Base-by-base conservation (phyloP, 1,140 invertebrate genomes). In the Drosophila bocki region DNA sequence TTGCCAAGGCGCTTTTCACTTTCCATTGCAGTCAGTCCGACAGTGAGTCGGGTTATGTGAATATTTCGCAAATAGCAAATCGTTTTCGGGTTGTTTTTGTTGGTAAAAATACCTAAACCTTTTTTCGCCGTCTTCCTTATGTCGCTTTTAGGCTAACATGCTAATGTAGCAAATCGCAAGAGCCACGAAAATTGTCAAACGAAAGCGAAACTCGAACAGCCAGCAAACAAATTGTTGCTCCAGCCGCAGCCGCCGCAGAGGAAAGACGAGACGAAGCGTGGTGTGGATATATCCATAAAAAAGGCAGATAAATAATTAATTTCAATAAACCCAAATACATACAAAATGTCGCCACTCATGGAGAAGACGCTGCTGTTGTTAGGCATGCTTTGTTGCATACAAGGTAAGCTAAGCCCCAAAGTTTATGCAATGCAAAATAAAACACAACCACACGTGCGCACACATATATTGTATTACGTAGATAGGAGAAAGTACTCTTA, bases 341-440 rank as follows among this genome's bases (percentile, higher is more conserved):
- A 58, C 35, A 75, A 56, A 78, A 92, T 92, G 91, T 88, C 91
- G 70, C 91, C 91, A 47, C 77, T 91, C 69, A 71, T 88, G 81
- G 86, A 92, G 62, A 92, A 91, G 77, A 78, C 65, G 68, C 35
- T 92, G 72, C 65, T 92, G 42, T 58, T 92, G 50, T 64, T 92
- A 68, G 91, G 86, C 77, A 51, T 88, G 45, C 68, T 92, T 54
- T 92, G 86, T 77, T 92, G 91, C 78, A 83, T 92, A 80, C 91
- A 92, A 83, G 86, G 91, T 92, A 79, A 85, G 81, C 45, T 91
- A 76, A 85, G 81, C 48, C 39, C 58, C 50, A 37, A 48, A 51
- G 56, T 81, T 65, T 68, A 74, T 60, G 60, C 63, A 82, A 72
- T 57, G 44, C 42, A 68, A 79, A 75, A 70, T 60, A 47, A 64